phyloP scores from a whole-genome alignment of 2,113 vertebrate genomes.

The Microcebus murinus region DNA sequence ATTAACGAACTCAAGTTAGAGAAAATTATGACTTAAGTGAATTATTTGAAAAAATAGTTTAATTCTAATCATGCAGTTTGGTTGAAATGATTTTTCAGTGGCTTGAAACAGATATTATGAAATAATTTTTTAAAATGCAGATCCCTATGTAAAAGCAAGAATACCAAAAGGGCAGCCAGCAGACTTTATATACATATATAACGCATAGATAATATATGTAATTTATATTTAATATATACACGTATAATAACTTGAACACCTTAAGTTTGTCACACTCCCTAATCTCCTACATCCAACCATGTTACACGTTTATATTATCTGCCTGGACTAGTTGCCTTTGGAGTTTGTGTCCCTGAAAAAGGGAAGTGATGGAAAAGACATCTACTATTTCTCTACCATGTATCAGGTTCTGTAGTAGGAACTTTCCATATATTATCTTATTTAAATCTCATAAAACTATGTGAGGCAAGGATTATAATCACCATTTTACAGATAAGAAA shows the following conservation, averaged over 20 bases:
- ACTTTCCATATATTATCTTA: neutral
- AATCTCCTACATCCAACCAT: neutral
- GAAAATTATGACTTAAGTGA: neutral
- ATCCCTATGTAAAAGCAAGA: neutral
- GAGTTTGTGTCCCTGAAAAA: neutral
- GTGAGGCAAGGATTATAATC: neutral
- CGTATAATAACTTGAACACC: neutral
- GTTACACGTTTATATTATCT: neutral
- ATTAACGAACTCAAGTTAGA: neutral
- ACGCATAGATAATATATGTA: neutral
- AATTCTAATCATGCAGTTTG: neutral
- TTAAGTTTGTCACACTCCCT: neutral
- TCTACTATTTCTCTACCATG: neutral
- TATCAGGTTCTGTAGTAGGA: neutral
- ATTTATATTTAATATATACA: neutral
- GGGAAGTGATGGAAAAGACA: neutral
- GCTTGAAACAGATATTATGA: neutral
- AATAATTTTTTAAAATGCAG: conserved; percentile 11
- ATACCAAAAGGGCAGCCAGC: neutral
- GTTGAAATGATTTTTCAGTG: conserved; percentile 8
- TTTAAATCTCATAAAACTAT: neutral
- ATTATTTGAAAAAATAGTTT: neutral
- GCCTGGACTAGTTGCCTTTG: neutral
- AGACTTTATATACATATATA: neutral
- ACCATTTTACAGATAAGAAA: neutral